Evolutionary conservation across 2,113 vertebrate genomes (phyloP).

Genomic region (Ivindomyrus marchei): DNA sequence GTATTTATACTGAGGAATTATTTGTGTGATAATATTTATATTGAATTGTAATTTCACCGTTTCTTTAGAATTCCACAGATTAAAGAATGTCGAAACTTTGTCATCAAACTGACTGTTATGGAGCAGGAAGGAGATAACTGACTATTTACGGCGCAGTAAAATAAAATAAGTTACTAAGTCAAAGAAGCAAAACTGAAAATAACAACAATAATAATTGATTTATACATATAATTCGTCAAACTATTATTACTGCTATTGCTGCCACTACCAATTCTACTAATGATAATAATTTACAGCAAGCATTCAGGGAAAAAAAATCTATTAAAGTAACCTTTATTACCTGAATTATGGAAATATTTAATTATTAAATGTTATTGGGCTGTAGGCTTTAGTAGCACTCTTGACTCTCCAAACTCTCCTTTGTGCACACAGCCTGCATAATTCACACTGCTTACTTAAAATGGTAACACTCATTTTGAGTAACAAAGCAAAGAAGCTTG

Average conservation of each 20-base stretch:
- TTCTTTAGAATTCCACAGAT: neutral
- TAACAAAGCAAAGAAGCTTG: constrained; percentile 73
- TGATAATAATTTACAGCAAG: neutral
- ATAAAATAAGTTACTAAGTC: neutral
- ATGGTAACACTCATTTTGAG: constrained; percentile 54
- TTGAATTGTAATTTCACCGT: neutral
- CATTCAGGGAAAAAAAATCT: neutral
- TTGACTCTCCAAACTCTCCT: constrained; percentile 52
- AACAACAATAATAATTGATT: neutral
- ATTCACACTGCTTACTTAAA: constrained; percentile 69
- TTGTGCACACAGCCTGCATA: constrained; percentile 70
- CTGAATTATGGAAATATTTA: neutral
- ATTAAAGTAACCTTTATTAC: neutral
- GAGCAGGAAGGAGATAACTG: neutral
- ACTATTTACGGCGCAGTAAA: neutral
- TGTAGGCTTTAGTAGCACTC: constrained; percentile 55
- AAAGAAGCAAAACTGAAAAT: neutral
- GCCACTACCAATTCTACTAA: neutral
- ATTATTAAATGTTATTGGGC: neutral
- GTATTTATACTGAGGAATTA: neutral
- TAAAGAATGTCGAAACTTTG: neutral
- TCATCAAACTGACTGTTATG: neutral
- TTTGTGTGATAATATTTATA: neutral
- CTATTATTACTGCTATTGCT: neutral
- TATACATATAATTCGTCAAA: neutral